These are phyloP conservation scores for Rugalucina vietnamica DNA, from an alignment of 2,888 invertebrate genomes.

Conservation along the genomic window DNA sequence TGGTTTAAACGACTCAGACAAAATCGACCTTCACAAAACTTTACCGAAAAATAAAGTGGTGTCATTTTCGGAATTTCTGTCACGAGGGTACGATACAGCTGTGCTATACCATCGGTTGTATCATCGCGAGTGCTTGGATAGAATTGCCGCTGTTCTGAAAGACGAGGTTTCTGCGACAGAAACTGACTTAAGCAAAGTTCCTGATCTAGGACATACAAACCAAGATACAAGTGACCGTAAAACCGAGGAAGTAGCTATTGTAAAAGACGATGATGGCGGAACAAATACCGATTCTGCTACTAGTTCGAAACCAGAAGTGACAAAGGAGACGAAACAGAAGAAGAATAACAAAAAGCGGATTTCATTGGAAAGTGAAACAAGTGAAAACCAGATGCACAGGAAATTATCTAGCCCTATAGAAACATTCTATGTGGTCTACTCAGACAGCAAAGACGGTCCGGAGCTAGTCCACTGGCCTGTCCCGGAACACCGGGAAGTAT, in stretches of 20 bases:
- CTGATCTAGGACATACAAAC: neutral
- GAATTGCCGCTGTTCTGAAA: neutral
- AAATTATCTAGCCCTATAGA: neutral
- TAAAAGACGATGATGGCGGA: neutral
- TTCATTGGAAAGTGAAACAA: neutral
- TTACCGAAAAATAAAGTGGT: no score
- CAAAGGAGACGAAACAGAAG: neutral
- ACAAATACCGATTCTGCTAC: neutral
- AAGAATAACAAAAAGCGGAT: neutral
- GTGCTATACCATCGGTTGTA: neutral
- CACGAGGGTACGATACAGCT: neutral
- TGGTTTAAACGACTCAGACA: no score
- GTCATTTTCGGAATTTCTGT: neutral
- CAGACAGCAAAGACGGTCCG: neutral
- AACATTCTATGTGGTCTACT: slow-evolving; percentile 31
- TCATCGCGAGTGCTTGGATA: neutral
- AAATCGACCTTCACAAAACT: no score
- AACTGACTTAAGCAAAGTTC: neutral
- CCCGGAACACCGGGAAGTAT: neutral
- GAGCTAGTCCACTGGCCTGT: slow-evolving; percentile 36
- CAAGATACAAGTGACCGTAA: neutral
- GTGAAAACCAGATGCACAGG: neutral
- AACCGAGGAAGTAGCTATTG: neutral
- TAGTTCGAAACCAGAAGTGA: neutral
- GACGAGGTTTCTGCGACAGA: neutral